Evolutionary conservation across 2,113 vertebrate species (phyloP).

Genomic region (Pluvialis apricaria): DNA sequence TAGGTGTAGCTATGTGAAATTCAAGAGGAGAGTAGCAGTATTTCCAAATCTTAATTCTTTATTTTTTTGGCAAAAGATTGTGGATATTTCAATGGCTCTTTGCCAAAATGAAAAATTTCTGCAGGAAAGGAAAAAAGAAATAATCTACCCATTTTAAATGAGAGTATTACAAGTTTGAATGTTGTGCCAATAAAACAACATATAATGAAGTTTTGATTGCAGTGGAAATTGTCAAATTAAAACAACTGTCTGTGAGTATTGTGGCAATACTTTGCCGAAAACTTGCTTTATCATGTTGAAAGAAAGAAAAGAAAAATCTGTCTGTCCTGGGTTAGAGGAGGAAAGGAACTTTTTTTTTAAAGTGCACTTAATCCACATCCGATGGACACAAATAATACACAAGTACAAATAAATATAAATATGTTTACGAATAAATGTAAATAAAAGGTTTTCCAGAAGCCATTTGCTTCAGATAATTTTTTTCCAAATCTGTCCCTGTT

Average conservation of each 20-base stretch:
- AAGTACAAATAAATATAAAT: neutral
- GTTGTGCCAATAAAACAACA: neutral
- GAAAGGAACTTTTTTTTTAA: neutral
- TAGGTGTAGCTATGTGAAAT: neutral
- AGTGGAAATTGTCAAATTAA: neutral
- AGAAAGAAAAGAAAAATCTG: neutral
- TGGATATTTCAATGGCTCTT: neutral
- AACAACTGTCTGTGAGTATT: neutral
- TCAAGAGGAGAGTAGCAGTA: neutral
- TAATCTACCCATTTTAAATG: neutral
- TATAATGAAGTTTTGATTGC: neutral
- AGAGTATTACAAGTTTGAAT: neutral
- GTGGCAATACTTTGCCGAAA: neutral
- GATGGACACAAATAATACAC: neutral
- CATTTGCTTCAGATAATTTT: neutral
- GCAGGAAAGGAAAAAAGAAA: neutral
- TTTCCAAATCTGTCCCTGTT: neutral
- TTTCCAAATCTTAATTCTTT: neutral
- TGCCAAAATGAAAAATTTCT: neutral
- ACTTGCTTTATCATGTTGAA: neutral
- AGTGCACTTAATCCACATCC: neutral
- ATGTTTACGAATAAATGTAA: neutral
- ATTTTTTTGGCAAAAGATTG: neutral
- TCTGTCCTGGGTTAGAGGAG: neutral
- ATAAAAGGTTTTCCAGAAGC: neutral